Base-by-base conservation (phyloP, 1,140 invertebrate species). In the Paraescarpia echinospica region DNA sequence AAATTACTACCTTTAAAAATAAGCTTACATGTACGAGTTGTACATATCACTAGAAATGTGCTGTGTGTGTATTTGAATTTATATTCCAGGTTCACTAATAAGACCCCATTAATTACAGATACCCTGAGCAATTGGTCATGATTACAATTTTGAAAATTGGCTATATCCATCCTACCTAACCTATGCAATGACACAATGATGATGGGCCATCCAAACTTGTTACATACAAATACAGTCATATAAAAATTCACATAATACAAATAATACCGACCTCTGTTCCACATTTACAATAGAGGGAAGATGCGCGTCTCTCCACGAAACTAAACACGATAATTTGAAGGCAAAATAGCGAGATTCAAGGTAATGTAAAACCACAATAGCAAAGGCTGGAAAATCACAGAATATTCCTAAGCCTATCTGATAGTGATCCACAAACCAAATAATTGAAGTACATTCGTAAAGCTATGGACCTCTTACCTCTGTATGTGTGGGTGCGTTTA, bases 191-290 rank as follows among this genome's bases (percentile, higher is more conserved):
- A 4, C 22, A 2, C 27, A 77, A 77, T 31, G 27, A 27, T 27
- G 59, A 77, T 0, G 41, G 41, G 41, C 41, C 41, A 41, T 41
- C 22, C 2, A 77, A 27, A 31, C 59, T 22, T 77, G 22, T 77
- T 77, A 77, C 59, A 77, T 77, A 77, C 59, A 77, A 77, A 27
- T 77, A 77, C 59, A 77, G 59, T 77, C 59, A 77, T 77, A 77
- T 77, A 6, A 77, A 77, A 77, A 77, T 77, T 12, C 59, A 77
- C 22, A 27, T 27, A 27, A 77, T 77, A 77, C 59, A 77, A 77
- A 77, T 77, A 77, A 77, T 77, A 77, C 22, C 59, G 27, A 77
- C 59, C 27, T 77, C 12, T 77, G 27, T 27, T 77, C 59, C 59
- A 77, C 59, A 18, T 77, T 77, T 31, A 77, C 59, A 77, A 77